Evolutionary conservation across 2,113 vertebrate species (phyloP).

Genomic region (Cygnus buccinator): DNA sequence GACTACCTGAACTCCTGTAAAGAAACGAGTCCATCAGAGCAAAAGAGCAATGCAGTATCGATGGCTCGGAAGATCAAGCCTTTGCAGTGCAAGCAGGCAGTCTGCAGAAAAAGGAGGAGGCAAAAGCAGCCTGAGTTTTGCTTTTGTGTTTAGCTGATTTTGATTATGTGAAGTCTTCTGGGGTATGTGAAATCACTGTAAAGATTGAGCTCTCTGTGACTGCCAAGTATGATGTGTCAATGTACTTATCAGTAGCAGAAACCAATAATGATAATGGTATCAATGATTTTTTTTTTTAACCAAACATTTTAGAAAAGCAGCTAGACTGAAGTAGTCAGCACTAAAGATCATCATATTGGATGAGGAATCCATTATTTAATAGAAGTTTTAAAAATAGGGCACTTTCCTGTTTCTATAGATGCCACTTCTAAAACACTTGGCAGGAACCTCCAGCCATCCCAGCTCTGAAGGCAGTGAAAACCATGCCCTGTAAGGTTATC

Average conservation of each 20-base stretch:
- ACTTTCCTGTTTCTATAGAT: background rate
- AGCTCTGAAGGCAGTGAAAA: background rate
- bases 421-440: background rate
- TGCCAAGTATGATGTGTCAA: background rate
- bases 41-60: background rate
- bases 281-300: background rate
- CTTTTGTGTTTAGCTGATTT: background rate
- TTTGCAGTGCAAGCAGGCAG: background rate
- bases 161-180: background rate
- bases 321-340: background rate
- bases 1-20: background rate
- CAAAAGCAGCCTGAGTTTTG: background rate
- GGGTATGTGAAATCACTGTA: background rate
- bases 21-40: background rate
- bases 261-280: background rate
- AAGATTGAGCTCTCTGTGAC: fast-evolving
- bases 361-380: background rate
- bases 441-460: background rate
- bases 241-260: background rate
- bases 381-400: background rate
- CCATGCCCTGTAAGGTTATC: background rate
- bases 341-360: background rate
- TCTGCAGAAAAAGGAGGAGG: background rate
- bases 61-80: background rate
- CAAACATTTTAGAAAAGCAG: background rate